These are phyloP conservation scores for Pandemis cinnamomeana DNA, from an alignment of 2,888 invertebrate genomes.

Conservation along the genomic window DNA sequence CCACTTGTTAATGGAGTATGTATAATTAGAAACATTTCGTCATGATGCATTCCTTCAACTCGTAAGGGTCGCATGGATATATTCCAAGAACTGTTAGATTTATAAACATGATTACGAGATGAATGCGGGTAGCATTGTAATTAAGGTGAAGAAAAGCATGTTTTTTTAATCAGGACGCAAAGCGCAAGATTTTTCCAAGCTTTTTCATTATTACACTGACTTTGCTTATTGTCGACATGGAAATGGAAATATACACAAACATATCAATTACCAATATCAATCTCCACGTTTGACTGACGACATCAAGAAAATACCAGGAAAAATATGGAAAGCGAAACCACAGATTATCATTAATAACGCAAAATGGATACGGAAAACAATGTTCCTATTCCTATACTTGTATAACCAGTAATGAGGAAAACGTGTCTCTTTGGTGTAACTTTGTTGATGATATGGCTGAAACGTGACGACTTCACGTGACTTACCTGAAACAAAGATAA, in stretches of 20 bases:
- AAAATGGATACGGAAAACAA: constrained; percentile 2
- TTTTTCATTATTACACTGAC: background rate
- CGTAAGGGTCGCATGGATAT: constrained; percentile 22
- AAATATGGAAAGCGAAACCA: background rate
- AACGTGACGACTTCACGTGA: constrained; percentile 40
- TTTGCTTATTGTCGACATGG: background rate
- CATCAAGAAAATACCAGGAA: background rate
- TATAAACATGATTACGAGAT: constrained; percentile 13
- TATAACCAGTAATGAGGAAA: constrained; percentile 21
- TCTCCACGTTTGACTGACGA: background rate
- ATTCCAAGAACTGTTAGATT: constrained; percentile 11
- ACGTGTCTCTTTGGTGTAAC: constrained; percentile 22
- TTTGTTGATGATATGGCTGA: constrained; percentile 22
- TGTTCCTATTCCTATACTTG: constrained; percentile 7
- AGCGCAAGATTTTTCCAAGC: background rate
- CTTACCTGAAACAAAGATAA: constrained; percentile 42
- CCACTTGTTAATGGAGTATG: constrained; percentile 58
- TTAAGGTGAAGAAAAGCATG: background rate
- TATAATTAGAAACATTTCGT: constrained; percentile 66
- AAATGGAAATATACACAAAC: background rate
- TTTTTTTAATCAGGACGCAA: background rate
- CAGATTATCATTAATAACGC: constrained; percentile 2
- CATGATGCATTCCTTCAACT: constrained; percentile 49
- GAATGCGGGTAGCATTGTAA: background rate
- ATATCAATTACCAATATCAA: background rate